Conservation (phyloP, 30 jellyfish, hydroid and myxozoan genomes). For the Calvadosia cruxmelitensis region DNA sequence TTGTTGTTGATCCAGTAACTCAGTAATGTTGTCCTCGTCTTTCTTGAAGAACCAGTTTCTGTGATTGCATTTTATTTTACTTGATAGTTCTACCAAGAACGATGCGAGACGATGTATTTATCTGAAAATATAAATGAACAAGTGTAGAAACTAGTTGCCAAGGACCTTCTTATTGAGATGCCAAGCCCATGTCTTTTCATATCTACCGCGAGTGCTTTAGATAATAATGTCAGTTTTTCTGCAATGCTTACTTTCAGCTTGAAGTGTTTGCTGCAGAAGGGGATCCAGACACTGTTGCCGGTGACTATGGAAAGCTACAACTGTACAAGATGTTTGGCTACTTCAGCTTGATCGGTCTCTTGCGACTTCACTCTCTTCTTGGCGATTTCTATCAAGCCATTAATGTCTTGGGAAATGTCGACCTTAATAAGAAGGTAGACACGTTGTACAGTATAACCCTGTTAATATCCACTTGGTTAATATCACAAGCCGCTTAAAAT, state of each 20-base stretch:
- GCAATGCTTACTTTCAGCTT: conserved; percentile 3
- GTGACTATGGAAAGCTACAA: conserved; percentile 85
- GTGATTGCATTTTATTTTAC: no score
- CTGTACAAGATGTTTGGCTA: conserved; percentile 91
- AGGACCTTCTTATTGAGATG: no score
- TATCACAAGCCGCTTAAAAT: no score
- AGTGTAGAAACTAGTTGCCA: no score
- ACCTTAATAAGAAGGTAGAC: conserved; percentile 89
- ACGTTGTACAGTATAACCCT: no score
- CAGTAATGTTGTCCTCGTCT: no score
- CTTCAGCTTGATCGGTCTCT: conserved; percentile 83
- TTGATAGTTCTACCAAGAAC: no score
- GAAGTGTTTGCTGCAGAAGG: conserved; percentile 89
- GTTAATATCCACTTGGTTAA: no score
- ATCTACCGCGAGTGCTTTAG: neutral
- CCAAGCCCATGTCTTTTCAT: neutral
- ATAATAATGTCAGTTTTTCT: neutral
- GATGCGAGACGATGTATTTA: no score
- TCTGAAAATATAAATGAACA: no score
- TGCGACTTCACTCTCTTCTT: conserved; percentile 78
- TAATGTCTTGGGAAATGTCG: conserved; percentile 86
- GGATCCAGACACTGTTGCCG: conserved; percentile 97
- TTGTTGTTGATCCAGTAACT: no score
- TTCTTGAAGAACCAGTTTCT: no score
- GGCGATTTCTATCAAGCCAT: conserved; percentile 96